phyloP scores from a whole-genome alignment of 2,797 vertebrate species.

The Coendou prehensilis region DNA sequence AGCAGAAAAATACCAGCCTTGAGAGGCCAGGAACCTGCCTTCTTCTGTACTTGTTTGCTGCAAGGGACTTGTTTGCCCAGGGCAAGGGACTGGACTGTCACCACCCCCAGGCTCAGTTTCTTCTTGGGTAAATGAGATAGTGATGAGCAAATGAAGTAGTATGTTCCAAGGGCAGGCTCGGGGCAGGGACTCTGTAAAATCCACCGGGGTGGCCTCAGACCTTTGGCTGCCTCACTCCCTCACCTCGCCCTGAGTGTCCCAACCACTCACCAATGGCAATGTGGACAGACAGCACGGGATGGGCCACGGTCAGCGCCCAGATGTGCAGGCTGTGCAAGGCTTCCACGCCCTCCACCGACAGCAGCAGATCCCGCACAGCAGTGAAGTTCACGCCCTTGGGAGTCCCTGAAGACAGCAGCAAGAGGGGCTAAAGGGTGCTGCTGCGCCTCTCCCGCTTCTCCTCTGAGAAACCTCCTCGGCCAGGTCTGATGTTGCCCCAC shows the following conservation, averaged over 20 bases:
- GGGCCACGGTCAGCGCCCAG: conserved; percentile 90
- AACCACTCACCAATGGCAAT: conserved; percentile 89
- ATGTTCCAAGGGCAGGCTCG: background rate
- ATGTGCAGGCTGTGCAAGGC: conserved; percentile 92
- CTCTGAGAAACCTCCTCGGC: background rate
- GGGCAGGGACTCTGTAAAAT: too few species aligned
- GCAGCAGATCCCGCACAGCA: conserved; percentile 87
- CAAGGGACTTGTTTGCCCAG: background rate
- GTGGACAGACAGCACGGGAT: conserved; percentile 90
- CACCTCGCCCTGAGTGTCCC: rapidly evolving
- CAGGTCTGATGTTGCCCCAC: background rate
- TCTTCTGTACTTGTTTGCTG: background rate
- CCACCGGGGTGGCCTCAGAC: background rate
- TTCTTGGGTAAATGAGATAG: background rate
- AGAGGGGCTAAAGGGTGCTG: conserved; percentile 6
- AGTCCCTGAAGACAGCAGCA: conserved; percentile 84
- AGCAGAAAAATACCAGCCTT: background rate
- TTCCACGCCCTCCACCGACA: conserved; percentile 89
- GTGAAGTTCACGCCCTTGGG: conserved; percentile 91
- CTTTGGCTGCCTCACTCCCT: background rate
- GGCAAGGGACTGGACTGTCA: background rate
- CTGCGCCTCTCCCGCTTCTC: background rate
- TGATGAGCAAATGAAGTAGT: background rate
- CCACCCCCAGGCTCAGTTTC: background rate
- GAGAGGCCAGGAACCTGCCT: background rate